These are phyloP conservation scores for Synergus laeviventris DNA, from an alignment of 2,888 invertebrate species.

Conservation along the genomic window DNA sequence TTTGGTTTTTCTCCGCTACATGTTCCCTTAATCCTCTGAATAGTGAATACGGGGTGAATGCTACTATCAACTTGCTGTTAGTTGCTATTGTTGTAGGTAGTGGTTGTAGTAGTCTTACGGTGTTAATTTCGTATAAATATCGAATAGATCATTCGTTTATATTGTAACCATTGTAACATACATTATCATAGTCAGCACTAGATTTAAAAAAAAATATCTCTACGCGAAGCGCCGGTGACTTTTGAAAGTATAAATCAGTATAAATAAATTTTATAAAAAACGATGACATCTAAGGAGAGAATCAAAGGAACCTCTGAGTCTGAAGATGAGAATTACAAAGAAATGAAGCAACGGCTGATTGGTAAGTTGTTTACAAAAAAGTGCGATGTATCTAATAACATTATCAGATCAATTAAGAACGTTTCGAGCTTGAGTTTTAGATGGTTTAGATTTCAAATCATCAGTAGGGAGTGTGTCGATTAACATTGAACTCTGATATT, in stretches of 20 bases:
- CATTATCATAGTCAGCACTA: too few species aligned
- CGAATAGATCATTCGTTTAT: too few species aligned
- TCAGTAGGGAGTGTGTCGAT: neutral
- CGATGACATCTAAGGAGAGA: constrained; percentile 24
- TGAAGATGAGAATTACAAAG: neutral
- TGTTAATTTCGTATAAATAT: too few species aligned
- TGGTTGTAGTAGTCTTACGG: too few species aligned
- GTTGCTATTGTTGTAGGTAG: too few species aligned
- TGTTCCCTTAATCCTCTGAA: too few species aligned
- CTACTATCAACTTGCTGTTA: too few species aligned
- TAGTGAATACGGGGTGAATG: too few species aligned
- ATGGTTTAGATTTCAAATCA: neutral
- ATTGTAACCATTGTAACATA: too few species aligned
- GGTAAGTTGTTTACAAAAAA: constrained; percentile 11
- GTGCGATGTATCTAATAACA: neutral
- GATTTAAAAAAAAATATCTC: neutral
- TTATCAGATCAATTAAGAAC: neutral
- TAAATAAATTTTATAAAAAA: neutral
- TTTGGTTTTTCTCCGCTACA: too few species aligned
- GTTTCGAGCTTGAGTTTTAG: neutral
- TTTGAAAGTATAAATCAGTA: neutral
- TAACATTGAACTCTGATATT: neutral
- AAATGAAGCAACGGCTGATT: neutral
- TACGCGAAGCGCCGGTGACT: neutral
- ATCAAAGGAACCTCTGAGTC: neutral